Evolutionary conservation across 2,797 vertebrate species (phyloP), one percentile per base, ranked within the genome.

Genomic region (Typhlichthys eigenmanni): DNA sequence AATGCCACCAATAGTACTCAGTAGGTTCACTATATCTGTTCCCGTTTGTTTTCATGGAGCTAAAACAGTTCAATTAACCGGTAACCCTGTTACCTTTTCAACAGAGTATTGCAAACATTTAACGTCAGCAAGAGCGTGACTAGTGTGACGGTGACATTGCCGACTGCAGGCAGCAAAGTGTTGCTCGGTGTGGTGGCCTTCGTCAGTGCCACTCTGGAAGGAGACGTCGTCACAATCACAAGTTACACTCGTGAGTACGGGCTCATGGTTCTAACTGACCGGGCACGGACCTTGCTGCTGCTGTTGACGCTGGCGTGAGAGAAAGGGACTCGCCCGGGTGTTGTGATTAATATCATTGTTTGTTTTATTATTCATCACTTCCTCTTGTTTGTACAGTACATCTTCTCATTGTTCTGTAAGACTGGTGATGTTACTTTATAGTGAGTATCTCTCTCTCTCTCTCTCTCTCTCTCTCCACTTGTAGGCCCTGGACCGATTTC

Each of bases 71-170:
- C 13, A 13, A 13, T 24, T 53, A 19, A 19, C 7, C 17, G 4
- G 10, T 16, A n/a, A 13, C 14, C 9, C 8, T 1, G 65, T 58
- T 73, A 1, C 60, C 46, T 48, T 58, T 24, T 1, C 5, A 1
- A 5, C 57, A 83, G 74, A 0, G 0, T 0, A 0, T 3, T 8
- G 1, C n/a, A 1, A 1, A 0, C 0, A 1, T 24, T 24, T 24
- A 0, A 0, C 0, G 5, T 45, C 47, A 0, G 0, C 10, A 1
- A 0, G 0, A 0, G 0, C 3, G 0, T 0, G 0, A 0, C 29
- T 1, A 17, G 2, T 0, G 4, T 2, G 16, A 0, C 0, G 0
- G 34, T 83, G 4, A 0, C 0, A 0, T 0, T 0, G 0, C 76
- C 89, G 38, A 49, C 47, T 0, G 0, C 0, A 0, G 79, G 83